Evolutionary conservation across 2,888 invertebrate species (phyloP).

Genomic region (Timema cristinae): DNA sequence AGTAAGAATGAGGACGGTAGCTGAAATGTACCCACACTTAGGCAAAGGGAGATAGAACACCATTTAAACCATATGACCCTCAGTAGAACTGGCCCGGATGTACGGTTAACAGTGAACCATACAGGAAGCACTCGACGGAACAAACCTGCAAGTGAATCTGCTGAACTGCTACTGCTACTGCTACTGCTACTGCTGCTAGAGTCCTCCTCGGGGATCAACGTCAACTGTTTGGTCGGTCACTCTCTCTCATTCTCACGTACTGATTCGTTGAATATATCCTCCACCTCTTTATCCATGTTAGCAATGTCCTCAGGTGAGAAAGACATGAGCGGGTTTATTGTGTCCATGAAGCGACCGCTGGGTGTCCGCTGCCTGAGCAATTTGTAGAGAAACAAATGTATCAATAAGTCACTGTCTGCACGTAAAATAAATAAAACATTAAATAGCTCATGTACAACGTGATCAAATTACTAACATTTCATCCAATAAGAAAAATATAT

Average conservation of each 20-base stretch:
- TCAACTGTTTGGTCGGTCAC: slow-evolving; percentile 9
- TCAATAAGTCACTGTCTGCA: no score
- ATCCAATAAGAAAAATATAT: no score
- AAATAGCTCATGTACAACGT: no score
- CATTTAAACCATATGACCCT: no score
- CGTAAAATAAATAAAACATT: no score
- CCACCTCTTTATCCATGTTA: slow-evolving; percentile 83
- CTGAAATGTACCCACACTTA: no score
- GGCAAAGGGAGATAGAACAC: no score
- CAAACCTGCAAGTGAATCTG: slow-evolving; percentile 35
- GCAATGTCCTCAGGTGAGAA: slow-evolving; percentile 88
- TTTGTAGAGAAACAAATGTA: no score
- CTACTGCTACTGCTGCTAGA: slow-evolving; percentile 22
- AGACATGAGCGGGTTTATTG: slow-evolving; percentile 85
- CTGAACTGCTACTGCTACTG: slow-evolving; percentile 29
- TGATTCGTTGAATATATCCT: slow-evolving; percentile 62
- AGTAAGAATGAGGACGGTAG: no score
- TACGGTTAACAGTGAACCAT: no score
- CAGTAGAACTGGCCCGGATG: no score
- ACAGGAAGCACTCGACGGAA: background rate
- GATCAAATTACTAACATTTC: no score
- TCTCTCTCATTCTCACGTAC: slow-evolving; percentile 47
- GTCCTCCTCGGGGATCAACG: slow-evolving; percentile 20
- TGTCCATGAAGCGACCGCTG: slow-evolving; percentile 76
- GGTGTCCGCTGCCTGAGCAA: slow-evolving; percentile 55